These are phyloP conservation scores for Polymixis flavicincta DNA, from an alignment of 2,888 invertebrate genomes.

Conservation along the genomic window DNA sequence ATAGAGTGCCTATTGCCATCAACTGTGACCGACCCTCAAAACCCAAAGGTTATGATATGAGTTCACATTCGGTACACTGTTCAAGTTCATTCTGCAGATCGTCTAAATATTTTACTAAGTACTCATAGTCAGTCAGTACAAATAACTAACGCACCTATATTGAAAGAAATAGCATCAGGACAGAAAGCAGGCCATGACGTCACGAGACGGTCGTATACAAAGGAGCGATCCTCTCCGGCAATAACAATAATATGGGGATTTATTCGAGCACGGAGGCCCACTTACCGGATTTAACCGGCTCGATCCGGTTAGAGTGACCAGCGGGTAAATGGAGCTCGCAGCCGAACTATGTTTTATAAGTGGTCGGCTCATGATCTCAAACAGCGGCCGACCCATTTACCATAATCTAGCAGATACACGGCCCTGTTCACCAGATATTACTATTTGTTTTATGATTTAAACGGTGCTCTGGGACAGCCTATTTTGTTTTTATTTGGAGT, in stretches of 20 bases:
- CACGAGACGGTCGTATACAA: conserved; percentile 75
- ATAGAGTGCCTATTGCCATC: neutral
- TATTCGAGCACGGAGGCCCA: conserved; percentile 82
- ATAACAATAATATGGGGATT: conserved; percentile 85
- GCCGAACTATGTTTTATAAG: conserved; percentile 80
- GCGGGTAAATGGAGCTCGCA: conserved; percentile 71
- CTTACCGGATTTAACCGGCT: conserved; percentile 82
- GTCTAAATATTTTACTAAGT: neutral
- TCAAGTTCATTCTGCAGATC: neutral
- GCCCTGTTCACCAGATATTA: conserved; percentile 67
- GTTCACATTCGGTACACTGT: neutral
- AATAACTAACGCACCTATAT: conserved; percentile 46
- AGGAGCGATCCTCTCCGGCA: conserved; percentile 75
- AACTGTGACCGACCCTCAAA: neutral
- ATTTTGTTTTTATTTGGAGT: conserved; percentile 59
- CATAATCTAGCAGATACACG: conserved; percentile 80
- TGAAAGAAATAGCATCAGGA: conserved; percentile 74
- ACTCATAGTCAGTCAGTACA: neutral
- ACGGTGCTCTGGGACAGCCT: conserved; percentile 38
- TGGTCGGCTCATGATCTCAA: conserved; percentile 77
- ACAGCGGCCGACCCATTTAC: conserved; percentile 64
- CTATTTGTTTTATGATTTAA: conserved; percentile 70
- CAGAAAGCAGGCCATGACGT: conserved; percentile 75
- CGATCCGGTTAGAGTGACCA: conserved; percentile 72
- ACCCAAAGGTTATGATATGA: neutral